These are phyloP conservation scores for Sebastes vulpes DNA, from an alignment of 2,797 vertebrate species.

Conservation along the genomic window DNA sequence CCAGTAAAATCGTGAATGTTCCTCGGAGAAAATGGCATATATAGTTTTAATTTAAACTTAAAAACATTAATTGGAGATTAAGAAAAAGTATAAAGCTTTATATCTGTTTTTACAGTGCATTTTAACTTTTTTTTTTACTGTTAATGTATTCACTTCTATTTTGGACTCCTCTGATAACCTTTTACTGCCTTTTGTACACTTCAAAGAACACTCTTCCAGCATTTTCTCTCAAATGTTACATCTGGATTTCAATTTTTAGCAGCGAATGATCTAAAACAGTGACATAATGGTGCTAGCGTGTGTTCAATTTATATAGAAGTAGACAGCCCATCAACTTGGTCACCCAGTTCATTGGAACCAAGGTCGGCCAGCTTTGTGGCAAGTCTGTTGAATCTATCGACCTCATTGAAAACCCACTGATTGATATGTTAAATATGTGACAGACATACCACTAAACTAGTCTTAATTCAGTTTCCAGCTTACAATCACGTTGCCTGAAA, in stretches of 20 bases:
- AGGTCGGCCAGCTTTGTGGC: constrained; percentile 42
- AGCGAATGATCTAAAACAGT: constrained; percentile 4
- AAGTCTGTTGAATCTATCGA: constrained; percentile 45
- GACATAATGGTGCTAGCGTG: constrained; percentile 23
- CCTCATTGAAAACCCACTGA: constrained; percentile 15
- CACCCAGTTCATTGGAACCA: not conserved
- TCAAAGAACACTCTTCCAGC: not conserved
- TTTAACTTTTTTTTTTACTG: not conserved
- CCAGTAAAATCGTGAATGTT: not conserved
- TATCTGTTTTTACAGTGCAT: not conserved
- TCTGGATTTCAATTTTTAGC: constrained; percentile 25
- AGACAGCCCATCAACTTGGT: constrained; percentile 20
- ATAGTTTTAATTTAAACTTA: not conserved
- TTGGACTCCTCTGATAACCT: not conserved
- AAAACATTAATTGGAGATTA: not conserved
- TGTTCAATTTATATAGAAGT: constrained; percentile 1
- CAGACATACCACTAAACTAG: not conserved
- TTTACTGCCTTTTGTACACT: not conserved
- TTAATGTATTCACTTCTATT: not conserved
- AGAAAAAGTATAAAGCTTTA: not conserved
- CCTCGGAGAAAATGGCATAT: not conserved
- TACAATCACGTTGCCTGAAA: not conserved
- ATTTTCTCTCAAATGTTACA: not conserved
- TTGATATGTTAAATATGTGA: constrained; percentile 19
- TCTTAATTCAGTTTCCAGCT: constrained; percentile 27